phyloP scores from a whole-genome alignment of 2,888 invertebrate species.

The Globia sparganii region DNA sequence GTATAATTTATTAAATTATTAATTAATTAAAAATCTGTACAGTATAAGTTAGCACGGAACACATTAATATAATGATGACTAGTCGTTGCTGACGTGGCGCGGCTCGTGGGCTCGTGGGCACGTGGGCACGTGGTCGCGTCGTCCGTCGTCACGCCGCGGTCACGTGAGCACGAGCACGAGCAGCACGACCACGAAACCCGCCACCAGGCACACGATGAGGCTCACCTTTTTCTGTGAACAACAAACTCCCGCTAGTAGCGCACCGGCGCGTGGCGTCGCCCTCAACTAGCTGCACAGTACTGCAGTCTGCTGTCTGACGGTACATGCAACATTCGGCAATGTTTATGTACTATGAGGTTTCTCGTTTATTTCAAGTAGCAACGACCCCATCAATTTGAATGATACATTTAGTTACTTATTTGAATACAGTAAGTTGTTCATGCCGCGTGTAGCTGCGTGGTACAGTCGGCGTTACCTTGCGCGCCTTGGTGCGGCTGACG shows the following conservation, averaged over 20 bases:
- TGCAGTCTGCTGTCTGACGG: not conserved
- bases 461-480: conserved; percentile 83
- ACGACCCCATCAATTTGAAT: no score
- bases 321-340: not conserved
- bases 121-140: not conserved
- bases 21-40: conserved; percentile 38
- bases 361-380: conserved; percentile 7
- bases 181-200: conserved; percentile 81
- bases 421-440: not conserved
- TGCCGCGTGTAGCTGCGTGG: not conserved
- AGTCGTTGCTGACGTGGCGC: conserved; percentile 2
- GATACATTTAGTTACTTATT: no score
- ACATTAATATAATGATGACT: conserved; percentile 45
- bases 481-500: conserved; percentile 84
- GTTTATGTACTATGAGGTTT: not conserved
- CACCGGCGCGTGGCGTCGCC: no score
- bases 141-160: conserved; percentile 12
- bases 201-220: conserved; percentile 80
- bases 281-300: not conserved
- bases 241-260: conserved; percentile 38
- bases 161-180: conserved; percentile 81
- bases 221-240: conserved; percentile 83
- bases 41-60: conserved; percentile 45
- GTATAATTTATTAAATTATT: conserved; percentile 44
- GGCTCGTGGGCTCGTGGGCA: not conserved